Evolutionary conservation across 1,140 invertebrate species (phyloP), one percentile per base, ranked within the genome.

Genomic region (Olivierus martensii): DNA sequence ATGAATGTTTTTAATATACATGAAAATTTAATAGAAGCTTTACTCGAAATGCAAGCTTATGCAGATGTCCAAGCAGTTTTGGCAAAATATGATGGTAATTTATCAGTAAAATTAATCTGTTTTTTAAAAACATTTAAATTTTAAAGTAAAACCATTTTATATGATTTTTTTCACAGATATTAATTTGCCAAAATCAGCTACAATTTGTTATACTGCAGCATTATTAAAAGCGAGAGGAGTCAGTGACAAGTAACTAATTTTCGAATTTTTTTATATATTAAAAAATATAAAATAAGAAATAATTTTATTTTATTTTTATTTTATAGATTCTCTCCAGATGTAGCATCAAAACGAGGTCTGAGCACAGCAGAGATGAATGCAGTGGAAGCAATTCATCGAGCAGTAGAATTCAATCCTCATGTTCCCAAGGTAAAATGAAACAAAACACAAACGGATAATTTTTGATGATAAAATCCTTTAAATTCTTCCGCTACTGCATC

Each of bases 361-460:
- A 90, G 81, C 44, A 79, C 83, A 28, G 84, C 88, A 18, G 92
- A 96, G 71, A 85, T 94, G 81, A 83, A 82, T 58, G 93, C 93
- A 3, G 86, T 96, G 4, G 91, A 98, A 72, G 92, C 93, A 6
- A 92, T 98, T 63, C 92, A 96, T 68, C 72, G 90, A 69, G 94
- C 94, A 1, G 91, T 99, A 7, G 94, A 98, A 70, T 99, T 95
- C 69, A 98, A 99, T 78, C 94, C 94, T 48, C 91, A 97, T 73
- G 93, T 97, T 63, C 91, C 93, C 36, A 94, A 94, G 67, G 77
- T 79, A 67, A 62, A n/a, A n/a, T n/a, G n/a, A n/a, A n/a, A n/a
- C n/a, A n/a, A n/a, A n/a, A n/a, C n/a, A n/a, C n/a, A n/a, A n/a
- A n/a, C n/a, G n/a, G n/a, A n/a, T n/a, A n/a, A n/a, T n/a, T n/a